Percentiles rank a stretch among this genome's conserved stretches.
Conservation (phyloP, 2,113 vertebrate genomes). For the Sinocyclocheilus grahami region DNA sequence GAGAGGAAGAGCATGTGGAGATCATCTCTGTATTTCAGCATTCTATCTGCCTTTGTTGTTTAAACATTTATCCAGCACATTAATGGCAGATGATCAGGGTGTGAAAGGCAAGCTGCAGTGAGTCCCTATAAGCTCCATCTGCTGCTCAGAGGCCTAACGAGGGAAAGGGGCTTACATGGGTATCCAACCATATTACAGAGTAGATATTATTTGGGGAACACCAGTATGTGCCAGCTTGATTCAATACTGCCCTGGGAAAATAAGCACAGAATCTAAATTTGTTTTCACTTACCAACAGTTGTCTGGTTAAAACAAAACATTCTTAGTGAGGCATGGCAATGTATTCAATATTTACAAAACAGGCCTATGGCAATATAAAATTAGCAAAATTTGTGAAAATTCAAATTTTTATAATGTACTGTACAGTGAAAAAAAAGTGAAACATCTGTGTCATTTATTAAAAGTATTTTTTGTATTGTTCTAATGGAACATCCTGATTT, state of each 20-base stretch:
- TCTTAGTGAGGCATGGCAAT: not conserved
- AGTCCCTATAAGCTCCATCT: not conserved
- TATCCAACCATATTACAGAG: not conserved
- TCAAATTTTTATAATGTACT: not conserved
- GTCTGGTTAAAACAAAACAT: not conserved
- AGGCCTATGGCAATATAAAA: not conserved
- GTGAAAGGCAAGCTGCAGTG: constrained; percentile 14
- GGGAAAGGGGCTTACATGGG: not conserved
- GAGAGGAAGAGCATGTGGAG: constrained; percentile 23
- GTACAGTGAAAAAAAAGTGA: too few relatives aligned
- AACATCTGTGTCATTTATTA: too few relatives aligned
- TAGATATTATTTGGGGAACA: not conserved
- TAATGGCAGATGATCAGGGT: constrained; percentile 38
- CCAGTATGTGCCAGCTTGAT: not conserved
- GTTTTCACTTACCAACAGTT: not conserved
- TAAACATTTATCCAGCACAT: constrained; percentile 62
- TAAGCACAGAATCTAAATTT: not conserved
- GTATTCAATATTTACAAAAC: not conserved
- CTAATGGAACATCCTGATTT: too few relatives aligned
- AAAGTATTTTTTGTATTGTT: too few relatives aligned
- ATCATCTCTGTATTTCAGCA: constrained; percentile 39
- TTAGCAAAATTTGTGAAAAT: not conserved
- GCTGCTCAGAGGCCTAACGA: constrained; percentile 2
- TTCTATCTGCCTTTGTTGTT: constrained; percentile 60
- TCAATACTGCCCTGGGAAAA: not conserved